phyloP scores from a whole-genome alignment of 1,140 invertebrate genomes.

The Phenacoccus solenopsis region DNA sequence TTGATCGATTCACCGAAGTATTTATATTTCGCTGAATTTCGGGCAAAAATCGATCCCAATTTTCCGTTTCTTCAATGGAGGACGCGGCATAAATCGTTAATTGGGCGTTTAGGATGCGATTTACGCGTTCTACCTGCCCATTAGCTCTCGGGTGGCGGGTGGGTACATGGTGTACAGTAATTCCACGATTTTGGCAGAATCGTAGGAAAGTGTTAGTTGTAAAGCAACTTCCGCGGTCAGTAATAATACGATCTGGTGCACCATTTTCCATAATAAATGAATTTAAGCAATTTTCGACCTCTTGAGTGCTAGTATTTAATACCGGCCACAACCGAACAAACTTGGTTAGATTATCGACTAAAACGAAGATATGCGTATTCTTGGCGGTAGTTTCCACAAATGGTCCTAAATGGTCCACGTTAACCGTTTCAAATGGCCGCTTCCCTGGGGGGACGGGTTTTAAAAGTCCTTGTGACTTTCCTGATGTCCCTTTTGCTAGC shows the following conservation, averaged over 20 bases:
- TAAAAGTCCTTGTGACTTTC: not conserved
- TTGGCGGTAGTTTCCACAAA: not conserved
- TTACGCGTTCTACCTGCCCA: not conserved
- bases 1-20: not conserved
- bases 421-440: not conserved
- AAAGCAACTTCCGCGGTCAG: not conserved
- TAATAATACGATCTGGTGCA: not conserved
- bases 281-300: not conserved
- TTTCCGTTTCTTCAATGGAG: not conserved
- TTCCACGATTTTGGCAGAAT: not conserved
- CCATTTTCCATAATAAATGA: conserved; percentile 1
- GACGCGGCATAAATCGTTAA: not conserved
- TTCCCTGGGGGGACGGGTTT: not conserved
- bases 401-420: conserved; percentile 4
- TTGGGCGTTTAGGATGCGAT: not conserved
- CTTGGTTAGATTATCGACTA: conserved; percentile 8
- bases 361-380: not conserved
- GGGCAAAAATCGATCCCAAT: not conserved
- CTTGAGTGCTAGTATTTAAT: not conserved
- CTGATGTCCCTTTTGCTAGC: not conserved
- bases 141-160: conserved; percentile 7
- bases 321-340: not conserved
- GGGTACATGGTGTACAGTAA: not conserved
- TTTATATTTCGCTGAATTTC: not conserved
- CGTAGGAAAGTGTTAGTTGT: not conserved